Conservation (phyloP, 2,113 vertebrate species). For the Embiotoca jacksoni region DNA sequence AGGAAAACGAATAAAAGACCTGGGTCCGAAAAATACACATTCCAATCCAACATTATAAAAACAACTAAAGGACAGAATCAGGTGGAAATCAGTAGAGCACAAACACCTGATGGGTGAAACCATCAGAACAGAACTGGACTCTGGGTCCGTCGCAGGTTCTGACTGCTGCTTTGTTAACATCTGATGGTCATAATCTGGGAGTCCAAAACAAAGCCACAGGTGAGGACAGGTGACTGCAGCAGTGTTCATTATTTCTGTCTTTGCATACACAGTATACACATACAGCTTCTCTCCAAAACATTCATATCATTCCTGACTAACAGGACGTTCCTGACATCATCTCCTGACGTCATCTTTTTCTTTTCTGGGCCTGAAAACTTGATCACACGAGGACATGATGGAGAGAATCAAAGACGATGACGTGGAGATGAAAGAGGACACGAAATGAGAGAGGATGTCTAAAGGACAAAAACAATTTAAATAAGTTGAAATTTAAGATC, state of each 20-base stretch:
- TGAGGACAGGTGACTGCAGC: constrained; percentile 20
- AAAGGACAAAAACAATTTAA: constrained; percentile 28
- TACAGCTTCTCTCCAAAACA: constrained; percentile 43
- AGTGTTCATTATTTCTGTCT: constrained; percentile 14
- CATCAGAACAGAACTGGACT: background rate
- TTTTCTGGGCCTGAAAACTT: constrained; percentile 2
- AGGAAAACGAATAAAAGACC: background rate
- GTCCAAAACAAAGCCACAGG: no score
- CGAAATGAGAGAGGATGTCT: constrained; percentile 3
- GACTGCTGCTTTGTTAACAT: background rate
- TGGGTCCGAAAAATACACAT: constrained; percentile 3
- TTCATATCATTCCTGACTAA: constrained; percentile 5
- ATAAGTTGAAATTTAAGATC: background rate
- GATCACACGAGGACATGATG: background rate
- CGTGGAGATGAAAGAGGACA: background rate
- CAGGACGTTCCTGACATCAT: background rate
- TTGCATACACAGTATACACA: constrained; percentile 82
- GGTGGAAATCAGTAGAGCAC: background rate
- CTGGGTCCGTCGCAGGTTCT: background rate
- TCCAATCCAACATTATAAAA: background rate
- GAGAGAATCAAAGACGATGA: no score
- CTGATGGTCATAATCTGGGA: background rate
- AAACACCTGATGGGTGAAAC: no score
- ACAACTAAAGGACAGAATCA: background rate
- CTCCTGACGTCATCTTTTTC: background rate